phyloP scores from a whole-genome alignment of 1,140 invertebrate species.

The Camponotus pennsylvanicus region DNA sequence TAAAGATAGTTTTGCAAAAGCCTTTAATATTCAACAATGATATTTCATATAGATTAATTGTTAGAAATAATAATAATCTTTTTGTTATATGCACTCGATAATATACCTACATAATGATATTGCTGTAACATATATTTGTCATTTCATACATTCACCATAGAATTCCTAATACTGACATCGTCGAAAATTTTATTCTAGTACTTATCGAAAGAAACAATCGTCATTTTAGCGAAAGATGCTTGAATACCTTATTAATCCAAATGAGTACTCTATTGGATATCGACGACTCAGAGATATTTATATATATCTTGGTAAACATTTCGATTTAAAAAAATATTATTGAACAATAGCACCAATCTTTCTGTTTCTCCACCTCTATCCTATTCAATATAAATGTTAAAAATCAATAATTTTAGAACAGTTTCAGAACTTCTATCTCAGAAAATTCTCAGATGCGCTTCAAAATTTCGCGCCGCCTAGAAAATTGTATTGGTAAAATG shows the following conservation, averaged over 20 bases:
- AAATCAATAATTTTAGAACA: slow-evolving; percentile 29
- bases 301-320: slow-evolving; percentile 26
- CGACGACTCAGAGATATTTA: slow-evolving; percentile 15
- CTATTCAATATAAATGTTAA: slow-evolving; percentile 16
- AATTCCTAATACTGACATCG: slow-evolving; percentile 49
- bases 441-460: neutral
- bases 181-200: slow-evolving; percentile 34
- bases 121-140: slow-evolving; percentile 13
- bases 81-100: slow-evolving; percentile 15
- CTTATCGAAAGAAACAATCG: neutral
- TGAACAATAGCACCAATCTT: slow-evolving; percentile 67
- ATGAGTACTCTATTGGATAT: slow-evolving; percentile 18
- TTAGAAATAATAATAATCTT: slow-evolving; percentile 28
- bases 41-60: slow-evolving; percentile 6
- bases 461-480: neutral
- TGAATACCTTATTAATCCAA: neutral
- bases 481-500: slow-evolving; percentile 27
- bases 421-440: slow-evolving; percentile 18
- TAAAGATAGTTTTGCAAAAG: neutral
- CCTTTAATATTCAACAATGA: neutral
- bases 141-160: slow-evolving; percentile 47
- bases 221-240: neutral
- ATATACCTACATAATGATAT: slow-evolving; percentile 41
- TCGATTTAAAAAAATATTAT: slow-evolving; percentile 49
- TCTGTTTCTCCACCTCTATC: neutral